Conservation (phyloP, 2,113 vertebrate genomes). For the Microcebus murinus region DNA sequence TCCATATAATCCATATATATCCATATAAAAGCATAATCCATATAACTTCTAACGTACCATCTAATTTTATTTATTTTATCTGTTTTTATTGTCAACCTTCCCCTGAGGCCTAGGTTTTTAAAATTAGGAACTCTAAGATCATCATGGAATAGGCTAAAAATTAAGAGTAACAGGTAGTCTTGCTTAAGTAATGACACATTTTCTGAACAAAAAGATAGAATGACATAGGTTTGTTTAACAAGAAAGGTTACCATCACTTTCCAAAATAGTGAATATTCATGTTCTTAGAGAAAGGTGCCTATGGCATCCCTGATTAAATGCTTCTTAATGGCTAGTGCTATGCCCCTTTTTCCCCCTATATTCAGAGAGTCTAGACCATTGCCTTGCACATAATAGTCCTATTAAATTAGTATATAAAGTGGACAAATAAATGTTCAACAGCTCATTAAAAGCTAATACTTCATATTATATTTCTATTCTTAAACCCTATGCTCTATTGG, state of each 20-base stretch:
- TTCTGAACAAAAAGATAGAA: background rate
- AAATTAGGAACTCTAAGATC: background rate
- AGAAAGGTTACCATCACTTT: background rate
- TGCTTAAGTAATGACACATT: background rate
- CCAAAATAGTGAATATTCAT: background rate
- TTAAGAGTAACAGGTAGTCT: background rate
- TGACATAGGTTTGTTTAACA: background rate
- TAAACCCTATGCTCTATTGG: background rate
- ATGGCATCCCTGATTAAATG: background rate
- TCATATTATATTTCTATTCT: background rate
- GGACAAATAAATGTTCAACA: background rate
- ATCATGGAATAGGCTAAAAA: background rate
- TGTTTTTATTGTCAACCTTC: background rate
- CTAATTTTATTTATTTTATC: background rate
- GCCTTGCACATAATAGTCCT: background rate
- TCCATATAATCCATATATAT: background rate
- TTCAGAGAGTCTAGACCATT: background rate
- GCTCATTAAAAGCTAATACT: background rate
- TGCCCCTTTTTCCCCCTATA: background rate
- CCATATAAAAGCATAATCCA: background rate
- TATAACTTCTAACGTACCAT: background rate
- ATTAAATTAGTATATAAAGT: background rate
- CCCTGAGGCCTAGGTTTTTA: background rate
- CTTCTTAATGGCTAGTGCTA: background rate
- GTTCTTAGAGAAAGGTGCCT: background rate